A percentile compares a stretch with the other conserved stretches of the same genome.
Conservation (phyloP, 2,113 vertebrate species). For the Hiodon alosoides region DNA sequence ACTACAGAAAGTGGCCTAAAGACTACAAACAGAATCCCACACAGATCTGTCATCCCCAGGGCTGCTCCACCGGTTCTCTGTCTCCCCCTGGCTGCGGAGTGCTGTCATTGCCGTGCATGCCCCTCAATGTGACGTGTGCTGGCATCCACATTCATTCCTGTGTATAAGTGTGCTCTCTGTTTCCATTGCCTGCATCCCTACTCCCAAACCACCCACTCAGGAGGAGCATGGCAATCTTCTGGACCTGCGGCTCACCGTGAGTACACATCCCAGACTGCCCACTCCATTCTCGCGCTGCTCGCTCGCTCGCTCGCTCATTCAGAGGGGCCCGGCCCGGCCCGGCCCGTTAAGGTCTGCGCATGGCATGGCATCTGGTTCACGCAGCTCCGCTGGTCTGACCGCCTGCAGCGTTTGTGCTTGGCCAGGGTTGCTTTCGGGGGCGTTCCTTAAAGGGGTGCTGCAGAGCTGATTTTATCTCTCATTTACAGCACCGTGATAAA, state of each 20-base stretch:
- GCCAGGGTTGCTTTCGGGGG: no score
- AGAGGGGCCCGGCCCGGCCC: not conserved
- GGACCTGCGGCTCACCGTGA: slow-evolving; percentile 91
- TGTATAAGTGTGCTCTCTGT: slow-evolving; percentile 48
- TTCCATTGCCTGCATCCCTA: slow-evolving; percentile 46
- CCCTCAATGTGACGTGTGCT: slow-evolving; percentile 29
- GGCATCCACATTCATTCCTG: slow-evolving; percentile 39
- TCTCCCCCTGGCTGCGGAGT: slow-evolving; percentile 4
- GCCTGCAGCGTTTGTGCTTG: no score
- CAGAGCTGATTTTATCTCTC: no score
- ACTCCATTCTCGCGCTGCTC: slow-evolving; percentile 30
- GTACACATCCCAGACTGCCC: slow-evolving; percentile 56
- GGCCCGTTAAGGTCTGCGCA: not conserved
- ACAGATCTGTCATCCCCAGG: no score
- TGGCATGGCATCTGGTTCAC: no score
- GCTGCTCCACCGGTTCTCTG: not conserved
- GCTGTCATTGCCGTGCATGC: slow-evolving; percentile 31
- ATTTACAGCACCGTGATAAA: no score
- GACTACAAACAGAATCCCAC: no score
- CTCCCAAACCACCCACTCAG: slow-evolving; percentile 56
- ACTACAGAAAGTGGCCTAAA: no score
- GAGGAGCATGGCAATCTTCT: slow-evolving; percentile 83
- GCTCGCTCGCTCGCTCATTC: not conserved
- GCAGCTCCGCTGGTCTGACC: no score
- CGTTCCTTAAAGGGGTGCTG: no score